These are phyloP conservation scores for Venturia canescens DNA, from an alignment of 1,140 invertebrate species.

Conservation along the genomic window DNA sequence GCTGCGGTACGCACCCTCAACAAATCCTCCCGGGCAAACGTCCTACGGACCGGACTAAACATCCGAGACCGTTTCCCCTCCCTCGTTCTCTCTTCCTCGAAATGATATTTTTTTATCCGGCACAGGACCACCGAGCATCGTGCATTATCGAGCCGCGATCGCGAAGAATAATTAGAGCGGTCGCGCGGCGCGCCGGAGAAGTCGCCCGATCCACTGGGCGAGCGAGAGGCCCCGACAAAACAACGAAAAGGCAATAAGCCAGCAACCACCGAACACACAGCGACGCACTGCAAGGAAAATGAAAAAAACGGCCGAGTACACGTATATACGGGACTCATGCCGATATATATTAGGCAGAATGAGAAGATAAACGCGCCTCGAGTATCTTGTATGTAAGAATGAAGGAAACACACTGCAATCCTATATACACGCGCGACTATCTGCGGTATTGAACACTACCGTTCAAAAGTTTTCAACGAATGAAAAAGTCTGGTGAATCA, in stretches of 20 bases:
- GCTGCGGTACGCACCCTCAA: too few species aligned
- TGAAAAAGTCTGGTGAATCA: too few species aligned
- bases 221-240: too few species aligned
- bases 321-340: conserved; percentile 8
- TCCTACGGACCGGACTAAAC: neutral
- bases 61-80: neutral
- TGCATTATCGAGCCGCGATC: conserved; percentile 6
- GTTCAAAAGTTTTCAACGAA: too few species aligned
- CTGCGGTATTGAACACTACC: too few species aligned
- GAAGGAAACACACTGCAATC: neutral
- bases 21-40: neutral
- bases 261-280: too few species aligned
- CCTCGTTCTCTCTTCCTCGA: conserved; percentile 15
- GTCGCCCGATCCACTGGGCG: too few species aligned
- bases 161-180: conserved; percentile 10
- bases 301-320: neutral
- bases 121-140: neutral
- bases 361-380: neutral
- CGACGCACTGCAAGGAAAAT: too few species aligned
- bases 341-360: conserved; percentile 21
- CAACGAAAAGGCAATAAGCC: too few species aligned
- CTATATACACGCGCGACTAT: too few species aligned
- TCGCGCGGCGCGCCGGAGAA: neutral
- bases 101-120: conserved; percentile 8
- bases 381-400: conserved; percentile 8